phyloP scores from a whole-genome alignment of 1,140 invertebrate genomes.

The Belonocnema kinseyi region DNA sequence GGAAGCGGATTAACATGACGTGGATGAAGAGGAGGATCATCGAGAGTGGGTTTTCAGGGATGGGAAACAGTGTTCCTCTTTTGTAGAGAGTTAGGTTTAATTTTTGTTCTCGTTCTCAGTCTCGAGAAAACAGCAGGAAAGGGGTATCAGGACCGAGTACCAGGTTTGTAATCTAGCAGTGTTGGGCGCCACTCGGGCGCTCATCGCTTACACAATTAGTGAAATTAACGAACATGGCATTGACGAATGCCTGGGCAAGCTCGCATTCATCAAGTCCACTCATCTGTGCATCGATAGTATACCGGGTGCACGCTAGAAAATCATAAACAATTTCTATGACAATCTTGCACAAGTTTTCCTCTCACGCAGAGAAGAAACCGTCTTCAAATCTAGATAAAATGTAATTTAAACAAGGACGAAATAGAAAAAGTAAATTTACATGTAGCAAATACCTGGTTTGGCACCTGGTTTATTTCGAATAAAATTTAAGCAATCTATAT shows the following conservation, averaged over 20 bases:
- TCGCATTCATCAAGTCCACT: slow-evolving; percentile 38
- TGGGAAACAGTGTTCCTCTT: neutral
- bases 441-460: too few species aligned
- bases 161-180: slow-evolving; percentile 32
- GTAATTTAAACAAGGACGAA: too few species aligned
- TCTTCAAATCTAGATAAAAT: too few species aligned
- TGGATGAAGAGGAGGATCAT: neutral
- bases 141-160: neutral
- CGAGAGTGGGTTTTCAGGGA: neutral
- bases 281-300: slow-evolving; percentile 39
- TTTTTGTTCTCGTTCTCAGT: neutral
- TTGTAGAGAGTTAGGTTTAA: neutral
- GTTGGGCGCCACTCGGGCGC: slow-evolving; percentile 28
- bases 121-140: neutral
- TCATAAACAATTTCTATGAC: too few species aligned
- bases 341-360: too few species aligned
- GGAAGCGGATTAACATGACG: slow-evolving; percentile 3
- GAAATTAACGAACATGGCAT: slow-evolving; percentile 52
- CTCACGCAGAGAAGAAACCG: too few species aligned
- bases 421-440: too few species aligned
- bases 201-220: slow-evolving; percentile 50
- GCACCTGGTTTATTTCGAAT: too few species aligned
- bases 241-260: slow-evolving; percentile 48
- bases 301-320: too few species aligned
- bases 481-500: too few species aligned